A percentile compares a stretch with the other conserved stretches of the same genome.
Evolutionary conservation across 2,797 vertebrate species (phyloP).

Genomic region (Crocidura indochinensis): DNA sequence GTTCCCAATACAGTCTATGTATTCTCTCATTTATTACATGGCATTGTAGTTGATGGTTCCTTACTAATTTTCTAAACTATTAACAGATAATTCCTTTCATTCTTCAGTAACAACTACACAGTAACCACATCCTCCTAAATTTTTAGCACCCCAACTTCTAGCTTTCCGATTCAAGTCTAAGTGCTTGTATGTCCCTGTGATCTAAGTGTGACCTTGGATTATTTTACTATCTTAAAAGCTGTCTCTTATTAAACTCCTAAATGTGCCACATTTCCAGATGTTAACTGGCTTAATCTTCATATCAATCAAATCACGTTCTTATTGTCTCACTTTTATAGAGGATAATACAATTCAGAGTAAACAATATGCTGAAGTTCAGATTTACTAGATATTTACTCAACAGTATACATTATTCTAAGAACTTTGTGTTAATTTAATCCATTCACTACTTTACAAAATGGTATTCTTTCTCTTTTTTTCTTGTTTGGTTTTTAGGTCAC

Average conservation of each 20-base stretch:
- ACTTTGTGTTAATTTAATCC: constrained; percentile 20
- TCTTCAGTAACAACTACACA: background rate
- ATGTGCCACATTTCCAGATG: background rate
- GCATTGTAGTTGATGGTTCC: background rate
- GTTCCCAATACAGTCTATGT: background rate
- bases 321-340: constrained; percentile 37
- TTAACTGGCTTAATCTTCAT: constrained; percentile 43
- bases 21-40: background rate
- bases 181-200: background rate
- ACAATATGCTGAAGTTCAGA: background rate
- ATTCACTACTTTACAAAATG: constrained; percentile 54
- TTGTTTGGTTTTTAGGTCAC: too few species aligned
- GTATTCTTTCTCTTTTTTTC: background rate
- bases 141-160: background rate
- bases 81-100: background rate
- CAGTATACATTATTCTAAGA: constrained; percentile 56
- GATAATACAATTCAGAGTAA: constrained; percentile 50
- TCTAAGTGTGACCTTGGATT: constrained; percentile 5
- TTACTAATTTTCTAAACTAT: background rate
- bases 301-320: constrained; percentile 40
- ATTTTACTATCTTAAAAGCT: constrained; percentile 39
- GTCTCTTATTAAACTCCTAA: constrained; percentile 51
- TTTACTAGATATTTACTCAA: constrained; percentile 67
- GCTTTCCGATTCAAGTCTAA: background rate
- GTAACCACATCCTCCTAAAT: background rate